Conservation (phyloP, 1,140 invertebrate genomes). For the Brachionus plicatilis region DNA sequence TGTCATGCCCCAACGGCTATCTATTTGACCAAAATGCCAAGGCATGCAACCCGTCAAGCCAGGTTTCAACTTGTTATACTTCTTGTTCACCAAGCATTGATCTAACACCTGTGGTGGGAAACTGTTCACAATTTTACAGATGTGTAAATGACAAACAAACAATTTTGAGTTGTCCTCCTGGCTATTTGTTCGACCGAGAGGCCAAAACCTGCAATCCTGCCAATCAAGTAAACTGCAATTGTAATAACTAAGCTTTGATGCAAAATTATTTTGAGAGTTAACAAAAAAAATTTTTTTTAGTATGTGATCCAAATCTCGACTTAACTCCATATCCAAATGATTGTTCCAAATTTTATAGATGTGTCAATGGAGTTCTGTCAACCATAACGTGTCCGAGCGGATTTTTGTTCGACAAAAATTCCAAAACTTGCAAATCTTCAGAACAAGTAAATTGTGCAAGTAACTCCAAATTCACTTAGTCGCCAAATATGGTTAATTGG, state of each 20-base stretch:
- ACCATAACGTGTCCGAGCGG: not conserved
- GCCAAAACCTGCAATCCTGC: not conserved
- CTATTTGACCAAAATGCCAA: not conserved
- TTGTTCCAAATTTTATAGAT: slow-evolving; percentile 6
- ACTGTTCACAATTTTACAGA: slow-evolving; percentile 32
- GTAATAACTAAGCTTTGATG: too few species aligned
- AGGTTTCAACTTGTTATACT: not conserved
- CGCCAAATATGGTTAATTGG: not conserved
- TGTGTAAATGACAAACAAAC: not conserved
- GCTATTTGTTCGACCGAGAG: not conserved
- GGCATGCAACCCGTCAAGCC: not conserved
- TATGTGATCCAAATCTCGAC: not conserved
- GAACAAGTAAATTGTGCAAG: not conserved
- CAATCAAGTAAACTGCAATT: not conserved
- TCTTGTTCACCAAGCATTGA: not conserved
- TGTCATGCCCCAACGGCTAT: not conserved
- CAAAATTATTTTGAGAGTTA: too few species aligned
- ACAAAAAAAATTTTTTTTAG: not conserved
- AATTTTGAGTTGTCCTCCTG: not conserved
- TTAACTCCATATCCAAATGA: not conserved
- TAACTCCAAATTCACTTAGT: not conserved
- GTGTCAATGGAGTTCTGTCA: not conserved
- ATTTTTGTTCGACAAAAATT: not conserved
- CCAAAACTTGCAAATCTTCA: not conserved
- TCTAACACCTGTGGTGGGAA: not conserved